A percentile compares a stretch with the other conserved stretches of the same genome.
Conservation (phyloP, 2,797 vertebrate genomes). For the Silurus lanzhouensis region DNA sequence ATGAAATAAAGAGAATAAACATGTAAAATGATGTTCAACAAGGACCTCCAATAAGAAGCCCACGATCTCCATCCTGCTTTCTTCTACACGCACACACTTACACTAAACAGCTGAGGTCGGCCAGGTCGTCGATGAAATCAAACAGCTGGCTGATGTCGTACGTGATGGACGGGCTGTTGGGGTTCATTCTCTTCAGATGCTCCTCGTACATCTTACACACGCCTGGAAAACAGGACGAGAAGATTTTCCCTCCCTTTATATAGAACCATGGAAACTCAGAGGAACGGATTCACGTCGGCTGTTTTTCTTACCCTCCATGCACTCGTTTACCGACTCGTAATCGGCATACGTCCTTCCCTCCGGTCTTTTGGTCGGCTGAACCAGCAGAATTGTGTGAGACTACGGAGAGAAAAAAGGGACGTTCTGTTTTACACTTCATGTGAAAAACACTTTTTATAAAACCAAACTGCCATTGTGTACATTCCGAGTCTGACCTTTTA, state of each 20-base stretch:
- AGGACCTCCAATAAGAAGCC: background rate
- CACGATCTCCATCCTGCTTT: background rate
- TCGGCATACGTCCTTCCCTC: constrained; percentile 98
- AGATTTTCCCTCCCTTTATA: background rate
- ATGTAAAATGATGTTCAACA: background rate
- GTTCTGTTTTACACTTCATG: too few relatives aligned
- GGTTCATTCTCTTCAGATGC: constrained; percentile 99
- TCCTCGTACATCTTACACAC: constrained; percentile 99
- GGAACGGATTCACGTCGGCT: background rate
- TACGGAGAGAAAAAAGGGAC: constrained; percentile 51
- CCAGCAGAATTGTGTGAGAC: constrained; percentile 97
- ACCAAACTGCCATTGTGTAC: too few relatives aligned
- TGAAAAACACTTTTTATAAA: too few relatives aligned
- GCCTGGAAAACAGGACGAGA: constrained; percentile 70
- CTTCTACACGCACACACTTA: constrained; percentile 76
- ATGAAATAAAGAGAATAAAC: background rate
- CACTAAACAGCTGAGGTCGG: constrained; percentile 98
- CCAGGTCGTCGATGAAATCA: constrained; percentile 97
- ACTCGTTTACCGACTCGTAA: constrained; percentile 98
- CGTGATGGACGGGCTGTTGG: constrained; percentile 98
- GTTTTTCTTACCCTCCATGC: constrained; percentile 91
- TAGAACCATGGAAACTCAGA: too few relatives aligned
- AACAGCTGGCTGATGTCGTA: constrained; percentile 98
- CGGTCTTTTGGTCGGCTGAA: constrained; percentile 97
- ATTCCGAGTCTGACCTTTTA: too few relatives aligned